Base-by-base conservation (phyloP, 2,888 invertebrate species). In the Erebia aethiops region DNA sequence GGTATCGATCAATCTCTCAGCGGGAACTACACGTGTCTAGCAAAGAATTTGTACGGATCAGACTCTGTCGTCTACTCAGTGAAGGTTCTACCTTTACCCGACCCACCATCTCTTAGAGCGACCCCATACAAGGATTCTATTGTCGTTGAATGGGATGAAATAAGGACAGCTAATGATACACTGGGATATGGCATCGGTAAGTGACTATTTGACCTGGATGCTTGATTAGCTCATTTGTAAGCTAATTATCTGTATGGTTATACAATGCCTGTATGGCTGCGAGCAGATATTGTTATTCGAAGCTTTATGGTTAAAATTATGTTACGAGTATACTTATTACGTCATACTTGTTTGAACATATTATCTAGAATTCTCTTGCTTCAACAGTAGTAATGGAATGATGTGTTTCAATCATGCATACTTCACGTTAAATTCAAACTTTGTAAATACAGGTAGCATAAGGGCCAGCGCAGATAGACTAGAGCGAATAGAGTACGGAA, bases 21-120 rank as follows among this genome's bases (percentile, higher is more conserved):
- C 74, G 97, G 97, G 35, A 97, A 97, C 91, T 97, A 97, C 88
- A 96, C 96, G 0, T 97, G 97, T 79, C 92, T 96, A 63, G 96
- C 96, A 3, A 96, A 96, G 83, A 98, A 98, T 88, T 93, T 96
- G 8, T 97, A 97, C 82, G 98, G 98, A 0, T 96, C 96, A 64
- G 98, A 98, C 84, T 96, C 96, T 66, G 96, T 98, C 63, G 95
- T 96, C 10, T 97, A 97, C 83, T 94, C 95, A 9, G 94, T 98
- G 35, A 94, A 95, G 80, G 97, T 98, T 0, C 94, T 97, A 80
- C 96, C 97, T 72, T 93, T 96, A 43, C 97, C 97, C 0, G 94
- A 94, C 71, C 94, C 96, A 2, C 97, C 97, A 1, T 89, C 90
- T 21, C 88, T 97, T 74, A 94, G 95, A 80, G 90, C 92, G 0